These are phyloP conservation scores for Gymnosoma rotundatum DNA, from an alignment of 2,888 invertebrate genomes.

Conservation along the genomic window DNA sequence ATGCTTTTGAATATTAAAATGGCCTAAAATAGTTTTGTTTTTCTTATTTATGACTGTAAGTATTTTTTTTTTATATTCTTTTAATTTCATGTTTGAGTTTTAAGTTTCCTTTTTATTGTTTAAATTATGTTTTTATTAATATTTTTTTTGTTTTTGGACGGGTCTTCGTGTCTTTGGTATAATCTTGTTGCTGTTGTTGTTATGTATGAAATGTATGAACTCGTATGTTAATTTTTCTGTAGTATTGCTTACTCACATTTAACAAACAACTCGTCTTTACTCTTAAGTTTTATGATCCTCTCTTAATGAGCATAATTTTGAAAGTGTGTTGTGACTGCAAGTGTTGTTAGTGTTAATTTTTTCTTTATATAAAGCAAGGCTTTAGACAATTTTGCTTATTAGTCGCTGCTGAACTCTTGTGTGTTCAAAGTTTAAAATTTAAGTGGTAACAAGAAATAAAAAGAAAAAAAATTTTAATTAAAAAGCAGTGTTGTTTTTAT, in stretches of 20 bases:
- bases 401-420: slow-evolving; percentile 48
- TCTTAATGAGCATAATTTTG: neutral
- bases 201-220: slow-evolving; percentile 49
- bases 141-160: slow-evolving; percentile 74
- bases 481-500: neutral
- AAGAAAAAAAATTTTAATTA: slow-evolving; percentile 37
- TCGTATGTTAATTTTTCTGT: slow-evolving; percentile 49
- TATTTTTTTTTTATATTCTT: slow-evolving; percentile 22
- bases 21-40: slow-evolving; percentile 50
- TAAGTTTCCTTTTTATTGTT: slow-evolving; percentile 24
- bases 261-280: slow-evolving; percentile 7
- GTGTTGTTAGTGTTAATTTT: neutral
- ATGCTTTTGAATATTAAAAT: slow-evolving; percentile 63
- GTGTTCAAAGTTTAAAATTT: neutral
- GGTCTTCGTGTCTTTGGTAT: slow-evolving; percentile 76
- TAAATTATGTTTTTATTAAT: slow-evolving; percentile 32
- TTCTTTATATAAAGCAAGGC: slow-evolving; percentile 24
- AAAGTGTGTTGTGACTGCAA: neutral
- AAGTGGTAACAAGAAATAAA: slow-evolving; percentile 38
- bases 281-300: neutral
- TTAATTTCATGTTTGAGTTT: slow-evolving; percentile 35
- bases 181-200: slow-evolving; percentile 13
- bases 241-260: slow-evolving; percentile 46
- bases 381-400: slow-evolving; percentile 31
- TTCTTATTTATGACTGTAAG: slow-evolving; percentile 22